Evolutionary conservation across 2,888 invertebrate genomes (phyloP).

Genomic region (Sphecodes monilicornis): DNA sequence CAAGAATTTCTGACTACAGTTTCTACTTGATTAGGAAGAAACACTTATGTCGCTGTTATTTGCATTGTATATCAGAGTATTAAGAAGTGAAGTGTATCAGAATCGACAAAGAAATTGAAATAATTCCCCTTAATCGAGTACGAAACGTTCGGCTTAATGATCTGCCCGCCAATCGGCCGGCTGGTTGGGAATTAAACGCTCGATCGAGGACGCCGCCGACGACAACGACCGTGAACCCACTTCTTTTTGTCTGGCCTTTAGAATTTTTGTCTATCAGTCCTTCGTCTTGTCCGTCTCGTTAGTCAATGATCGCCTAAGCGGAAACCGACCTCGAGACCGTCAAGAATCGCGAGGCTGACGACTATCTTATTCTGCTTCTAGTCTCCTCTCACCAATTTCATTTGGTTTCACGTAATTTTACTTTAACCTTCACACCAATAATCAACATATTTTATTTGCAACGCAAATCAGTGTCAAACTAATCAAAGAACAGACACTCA

Average conservation of each 20-base stretch:
- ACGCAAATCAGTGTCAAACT: too few species aligned
- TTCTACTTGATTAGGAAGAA: neutral
- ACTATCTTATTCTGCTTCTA: constrained; percentile 37
- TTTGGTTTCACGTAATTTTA: too few species aligned
- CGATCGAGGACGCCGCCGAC: constrained; percentile 42
- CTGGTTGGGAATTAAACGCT: constrained; percentile 38
- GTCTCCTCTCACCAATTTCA: neutral
- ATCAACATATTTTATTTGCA: too few species aligned
- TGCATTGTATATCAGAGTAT: neutral
- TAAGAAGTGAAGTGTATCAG: neutral
- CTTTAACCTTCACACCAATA: too few species aligned
- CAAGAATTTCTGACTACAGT: too few species aligned
- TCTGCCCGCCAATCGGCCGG: constrained; percentile 25
- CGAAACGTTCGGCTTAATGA: constrained; percentile 33
- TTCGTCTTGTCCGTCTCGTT: constrained; percentile 46
- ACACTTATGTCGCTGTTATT: neutral
- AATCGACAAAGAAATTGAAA: neutral
- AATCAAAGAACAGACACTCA: too few species aligned
- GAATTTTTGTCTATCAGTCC: constrained; percentile 46
- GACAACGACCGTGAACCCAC: constrained; percentile 59
- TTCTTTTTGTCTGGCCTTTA: constrained; percentile 39
- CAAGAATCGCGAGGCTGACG: neutral
- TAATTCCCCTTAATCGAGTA: neutral
- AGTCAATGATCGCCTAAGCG: constrained; percentile 26
- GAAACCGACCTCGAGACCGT: constrained; percentile 21